Evolutionary conservation across 2,113 vertebrate genomes (phyloP).

Genomic region (Lagenorhynchus albirostris): DNA sequence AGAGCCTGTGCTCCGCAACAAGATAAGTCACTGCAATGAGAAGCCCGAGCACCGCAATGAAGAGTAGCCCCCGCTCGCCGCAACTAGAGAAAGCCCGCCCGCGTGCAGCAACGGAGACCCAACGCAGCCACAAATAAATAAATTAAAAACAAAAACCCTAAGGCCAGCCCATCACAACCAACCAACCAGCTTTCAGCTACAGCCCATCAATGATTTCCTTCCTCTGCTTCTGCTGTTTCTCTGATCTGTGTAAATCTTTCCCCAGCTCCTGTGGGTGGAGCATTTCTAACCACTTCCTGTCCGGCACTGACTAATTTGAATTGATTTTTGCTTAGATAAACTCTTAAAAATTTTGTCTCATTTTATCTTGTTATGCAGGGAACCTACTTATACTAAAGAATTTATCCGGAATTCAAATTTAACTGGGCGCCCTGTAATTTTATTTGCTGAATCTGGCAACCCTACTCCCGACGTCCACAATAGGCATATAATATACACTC

Average conservation of each 20-base stretch:
- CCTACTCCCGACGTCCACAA: not conserved
- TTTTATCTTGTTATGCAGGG: not conserved
- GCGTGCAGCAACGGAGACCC: fast-evolving
- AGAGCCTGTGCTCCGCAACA: too few relatives aligned
- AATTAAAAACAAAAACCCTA: not conserved
- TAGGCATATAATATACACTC: not conserved
- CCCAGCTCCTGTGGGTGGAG: not conserved
- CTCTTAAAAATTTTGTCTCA: not conserved
- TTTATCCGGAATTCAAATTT: slow-evolving; percentile 23
- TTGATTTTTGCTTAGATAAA: not conserved
- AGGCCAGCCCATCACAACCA: not conserved
- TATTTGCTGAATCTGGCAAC: not conserved
- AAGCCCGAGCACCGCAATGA: too few relatives aligned
- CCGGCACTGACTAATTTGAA: not conserved
- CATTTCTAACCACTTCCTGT: not conserved
- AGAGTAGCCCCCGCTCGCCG: too few relatives aligned
- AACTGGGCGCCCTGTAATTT: not conserved
- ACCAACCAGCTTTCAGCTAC: not conserved
- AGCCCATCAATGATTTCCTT: not conserved
- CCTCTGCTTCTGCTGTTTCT: not conserved
- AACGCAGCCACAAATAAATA: too few relatives aligned
- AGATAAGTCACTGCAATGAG: too few relatives aligned
- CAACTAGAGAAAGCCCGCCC: too few relatives aligned
- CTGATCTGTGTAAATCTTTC: not conserved
- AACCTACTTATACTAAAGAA: not conserved